Evolutionary conservation across 2,888 invertebrate genomes (phyloP), one percentile per base, ranked within the genome.

Genomic region (Synergus laeviventris): DNA sequence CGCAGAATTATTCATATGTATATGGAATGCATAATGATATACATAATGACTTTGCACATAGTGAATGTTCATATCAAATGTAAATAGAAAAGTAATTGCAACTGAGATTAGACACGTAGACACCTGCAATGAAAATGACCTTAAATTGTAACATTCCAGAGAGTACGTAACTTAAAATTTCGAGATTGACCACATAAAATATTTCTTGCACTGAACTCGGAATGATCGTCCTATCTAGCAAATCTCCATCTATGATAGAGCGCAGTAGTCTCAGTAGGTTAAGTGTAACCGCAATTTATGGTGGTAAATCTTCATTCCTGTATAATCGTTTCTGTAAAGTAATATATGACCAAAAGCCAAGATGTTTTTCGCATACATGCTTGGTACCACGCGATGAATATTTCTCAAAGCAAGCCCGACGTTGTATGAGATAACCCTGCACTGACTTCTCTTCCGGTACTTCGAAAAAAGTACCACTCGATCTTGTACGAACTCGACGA

Each of bases 231-330:
- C 42, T 42, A 42, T 66, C 64, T 66, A 18, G 21, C 24, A 66
- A 66, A 66, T 66, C 24, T 66, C 42, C 66, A 66, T 66, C 66
- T 45, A 66, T 66, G 66, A 66, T 66, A 66, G 24, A 42, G 11
- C 39, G 62, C 11, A 39, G 62, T 38, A 38, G 66, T 66, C 66
- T 66, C 66, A 45, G 39, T 64, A 39, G 66, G 66, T 66, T 66
- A 42, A 24, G 45, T 24, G 45, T 66, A 66, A 31, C 49, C 31
- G 31, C 49, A 70, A 24, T 49, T 21, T 21, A 14, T 45, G 31
- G 31, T 70, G 70, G 70, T 70, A 70, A 70, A 70, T 70, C 70
- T 70, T 49, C 70, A 49, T 70, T 70, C 36, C 70, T 54, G 70
- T 49, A 66, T 66, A 66, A 66, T 66, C 66, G 66, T 66, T 31